These are phyloP conservation scores for Pristionchus fissidentatus DNA, from an alignment of 2,888 invertebrate species.

Conservation along the genomic window DNA sequence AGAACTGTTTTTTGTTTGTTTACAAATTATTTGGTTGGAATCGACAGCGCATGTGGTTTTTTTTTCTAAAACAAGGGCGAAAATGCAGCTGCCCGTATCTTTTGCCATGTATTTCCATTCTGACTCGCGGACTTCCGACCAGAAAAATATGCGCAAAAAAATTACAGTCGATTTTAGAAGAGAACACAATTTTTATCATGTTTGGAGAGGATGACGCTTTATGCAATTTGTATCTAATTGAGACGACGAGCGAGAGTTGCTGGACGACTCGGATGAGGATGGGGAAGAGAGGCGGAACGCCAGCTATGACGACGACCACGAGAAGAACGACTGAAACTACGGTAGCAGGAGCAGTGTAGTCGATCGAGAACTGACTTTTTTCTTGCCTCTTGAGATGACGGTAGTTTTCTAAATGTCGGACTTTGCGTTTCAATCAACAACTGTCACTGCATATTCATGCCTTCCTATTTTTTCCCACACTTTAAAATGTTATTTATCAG, in stretches of 20 bases:
- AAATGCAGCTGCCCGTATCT: too few species aligned
- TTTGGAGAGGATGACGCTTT: neutral
- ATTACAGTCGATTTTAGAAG: too few species aligned
- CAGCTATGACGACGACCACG: constrained; percentile 53
- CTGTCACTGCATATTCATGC: too few species aligned
- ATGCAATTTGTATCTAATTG: neutral
- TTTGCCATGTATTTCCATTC: too few species aligned
- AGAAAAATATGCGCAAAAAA: too few species aligned
- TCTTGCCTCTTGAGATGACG: neutral
- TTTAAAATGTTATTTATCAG: neutral
- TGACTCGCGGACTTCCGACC: too few species aligned
- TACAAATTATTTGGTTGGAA: too few species aligned
- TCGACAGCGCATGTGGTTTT: too few species aligned
- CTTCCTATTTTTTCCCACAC: neutral
- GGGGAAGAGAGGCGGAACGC: neutral
- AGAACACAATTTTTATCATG: neutral
- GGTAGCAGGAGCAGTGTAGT: constrained; percentile 8
- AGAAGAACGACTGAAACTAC: constrained; percentile 50
- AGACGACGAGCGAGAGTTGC: constrained; percentile 53
- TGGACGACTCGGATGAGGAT: constrained; percentile 44
- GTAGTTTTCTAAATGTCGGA: neutral
- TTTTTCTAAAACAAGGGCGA: too few species aligned
- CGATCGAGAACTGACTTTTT: neutral
- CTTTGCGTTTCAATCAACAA: too few species aligned
- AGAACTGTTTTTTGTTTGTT: constrained; percentile 46